These are phyloP conservation scores for Epinotia demarniana DNA, from an alignment of 2,888 invertebrate species.

Conservation along the genomic window DNA sequence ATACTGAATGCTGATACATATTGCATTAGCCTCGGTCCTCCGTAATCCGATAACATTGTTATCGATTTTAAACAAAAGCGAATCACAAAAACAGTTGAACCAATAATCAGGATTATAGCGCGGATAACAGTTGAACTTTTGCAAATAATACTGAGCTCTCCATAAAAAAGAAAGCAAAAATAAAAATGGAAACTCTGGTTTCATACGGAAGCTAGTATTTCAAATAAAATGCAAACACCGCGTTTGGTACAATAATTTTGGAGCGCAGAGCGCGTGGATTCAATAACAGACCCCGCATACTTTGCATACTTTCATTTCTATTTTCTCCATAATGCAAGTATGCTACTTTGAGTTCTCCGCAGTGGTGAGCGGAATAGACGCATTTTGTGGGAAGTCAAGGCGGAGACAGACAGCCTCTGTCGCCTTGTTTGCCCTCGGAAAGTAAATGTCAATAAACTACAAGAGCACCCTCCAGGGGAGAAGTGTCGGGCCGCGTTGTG, in stretches of 20 bases:
- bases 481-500: constrained; percentile 68
- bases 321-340: constrained; percentile 26
- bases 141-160: neutral
- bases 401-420: constrained; percentile 67
- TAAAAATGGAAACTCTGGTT: neutral
- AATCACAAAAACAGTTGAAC: neutral
- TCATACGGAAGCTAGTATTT: constrained; percentile 14
- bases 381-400: constrained; percentile 58
- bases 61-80: constrained; percentile 35
- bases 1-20: constrained; percentile 66
- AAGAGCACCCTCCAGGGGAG: constrained; percentile 70
- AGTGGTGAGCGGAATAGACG: constrained; percentile 44
- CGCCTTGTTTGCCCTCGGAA: constrained; percentile 76
- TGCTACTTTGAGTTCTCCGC: constrained; percentile 19
- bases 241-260: constrained; percentile 24
- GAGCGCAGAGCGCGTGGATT: constrained; percentile 27
- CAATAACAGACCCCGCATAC: constrained; percentile 39
- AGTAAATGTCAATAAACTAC: constrained; percentile 84
- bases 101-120: neutral
- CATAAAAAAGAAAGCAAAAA: neutral
- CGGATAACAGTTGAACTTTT: neutral
- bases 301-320: constrained; percentile 32
- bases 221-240: constrained; percentile 25
- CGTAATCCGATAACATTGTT: constrained; percentile 60
- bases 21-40: constrained; percentile 67